These are phyloP conservation scores for Enteromius afrohamiltoni DNA, from an alignment of 2,797 vertebrate genomes.

Conservation along the genomic window DNA sequence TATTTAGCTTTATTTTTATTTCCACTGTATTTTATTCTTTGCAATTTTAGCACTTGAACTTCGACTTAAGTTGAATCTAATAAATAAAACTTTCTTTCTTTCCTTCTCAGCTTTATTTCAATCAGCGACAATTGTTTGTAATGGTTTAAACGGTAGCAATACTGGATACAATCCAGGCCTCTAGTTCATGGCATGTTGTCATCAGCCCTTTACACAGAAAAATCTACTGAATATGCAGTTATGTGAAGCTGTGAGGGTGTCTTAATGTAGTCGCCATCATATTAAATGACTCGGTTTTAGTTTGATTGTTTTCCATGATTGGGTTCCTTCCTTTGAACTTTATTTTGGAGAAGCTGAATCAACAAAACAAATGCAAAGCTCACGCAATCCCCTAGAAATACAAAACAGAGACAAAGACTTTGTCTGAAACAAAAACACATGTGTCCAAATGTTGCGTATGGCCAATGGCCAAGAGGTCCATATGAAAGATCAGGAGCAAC, in stretches of 20 bases:
- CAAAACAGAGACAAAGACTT: constrained; percentile 28
- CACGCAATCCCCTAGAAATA: constrained; percentile 13
- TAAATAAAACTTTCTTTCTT: not conserved
- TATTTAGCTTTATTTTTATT: not conserved
- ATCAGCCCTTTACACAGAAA: not conserved
- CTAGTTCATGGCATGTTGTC: not conserved
- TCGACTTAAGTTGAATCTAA: not conserved
- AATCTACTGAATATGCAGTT: not conserved
- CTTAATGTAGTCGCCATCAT: not conserved
- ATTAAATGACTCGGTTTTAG: constrained; percentile 2
- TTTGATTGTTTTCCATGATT: constrained; percentile 6
- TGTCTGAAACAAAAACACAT: constrained; percentile 57
- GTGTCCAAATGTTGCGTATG: constrained; percentile 2
- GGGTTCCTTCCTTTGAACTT: constrained; percentile 24
- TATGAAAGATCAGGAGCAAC: not conserved
- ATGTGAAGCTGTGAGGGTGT: not conserved
- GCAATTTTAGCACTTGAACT: not conserved
- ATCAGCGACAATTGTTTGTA: not conserved
- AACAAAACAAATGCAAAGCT: constrained; percentile 34
- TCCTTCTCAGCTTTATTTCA: not conserved
- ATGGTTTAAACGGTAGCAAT: not conserved
- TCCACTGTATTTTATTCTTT: not conserved
- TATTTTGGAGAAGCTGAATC: constrained; percentile 34
- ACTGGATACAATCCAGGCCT: not conserved
- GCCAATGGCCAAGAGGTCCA: not conserved